Percentiles rank a stretch among this genome's conserved stretches.
phyloP scores from a whole-genome alignment of 2,113 vertebrate genomes.

The Leucoraja erinaceus region DNA sequence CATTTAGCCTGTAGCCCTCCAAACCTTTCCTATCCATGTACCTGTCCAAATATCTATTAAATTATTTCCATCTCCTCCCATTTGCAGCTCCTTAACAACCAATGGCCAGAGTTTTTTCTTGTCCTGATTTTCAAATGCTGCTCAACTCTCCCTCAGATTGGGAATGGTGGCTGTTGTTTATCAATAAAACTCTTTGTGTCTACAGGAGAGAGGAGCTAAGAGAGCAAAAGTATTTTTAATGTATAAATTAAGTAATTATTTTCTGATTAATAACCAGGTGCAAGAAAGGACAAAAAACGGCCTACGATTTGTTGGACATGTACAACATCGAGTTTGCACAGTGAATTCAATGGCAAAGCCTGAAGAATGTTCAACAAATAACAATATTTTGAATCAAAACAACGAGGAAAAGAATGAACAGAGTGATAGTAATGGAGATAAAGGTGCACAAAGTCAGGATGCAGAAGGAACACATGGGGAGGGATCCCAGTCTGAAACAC shows the following conservation, averaged over 20 bases:
- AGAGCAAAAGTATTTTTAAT: background rate
- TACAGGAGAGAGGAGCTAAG: background rate
- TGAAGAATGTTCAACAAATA: constrained; percentile 54
- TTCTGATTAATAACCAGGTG: constrained; percentile 64
- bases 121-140: background rate
- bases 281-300: constrained; percentile 88
- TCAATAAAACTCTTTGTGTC: background rate
- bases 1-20: no score
- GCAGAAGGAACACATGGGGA: constrained; percentile 39
- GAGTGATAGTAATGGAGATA: constrained; percentile 4
- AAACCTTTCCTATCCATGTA: no score
- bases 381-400: constrained; percentile 39
- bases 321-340: constrained; percentile 69
- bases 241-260: background rate
- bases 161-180: background rate
- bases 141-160: background rate
- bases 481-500: constrained; percentile 36
- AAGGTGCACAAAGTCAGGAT: constrained; percentile 41
- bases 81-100: background rate
- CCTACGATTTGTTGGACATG: constrained; percentile 81
- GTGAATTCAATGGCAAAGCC: constrained; percentile 46
- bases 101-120: background rate
- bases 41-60: no score
- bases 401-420: constrained; percentile 44
- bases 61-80: background rate